Conservation (phyloP, 2,797 vertebrate genomes). For the Mormyrops attenuatus region DNA sequence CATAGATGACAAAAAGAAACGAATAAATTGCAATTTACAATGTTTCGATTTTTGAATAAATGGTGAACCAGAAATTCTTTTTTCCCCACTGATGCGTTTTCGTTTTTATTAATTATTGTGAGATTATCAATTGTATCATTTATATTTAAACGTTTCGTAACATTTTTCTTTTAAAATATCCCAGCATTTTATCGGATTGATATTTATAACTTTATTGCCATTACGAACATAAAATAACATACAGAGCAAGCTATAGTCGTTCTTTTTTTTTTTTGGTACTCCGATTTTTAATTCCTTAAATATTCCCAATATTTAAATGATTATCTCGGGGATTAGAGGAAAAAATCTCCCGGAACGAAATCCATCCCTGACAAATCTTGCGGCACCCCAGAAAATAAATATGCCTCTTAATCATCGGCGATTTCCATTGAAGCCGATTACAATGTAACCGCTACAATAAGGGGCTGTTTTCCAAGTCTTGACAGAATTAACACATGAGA, state of each 20-base stretch:
- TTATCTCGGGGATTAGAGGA: conserved; percentile 9
- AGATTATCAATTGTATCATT: neutral
- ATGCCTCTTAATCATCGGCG: conserved; percentile 12
- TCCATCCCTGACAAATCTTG: neutral
- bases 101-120: neutral
- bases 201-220: neutral
- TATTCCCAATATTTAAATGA: conserved; percentile 2
- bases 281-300: neutral
- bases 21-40: neutral
- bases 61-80: neutral
- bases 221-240: neutral
- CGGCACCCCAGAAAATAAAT: conserved; percentile 6
- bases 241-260: neutral
- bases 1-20: neutral
- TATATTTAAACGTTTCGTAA: neutral
- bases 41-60: neutral
- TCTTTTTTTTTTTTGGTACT: neutral
- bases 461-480: neutral
- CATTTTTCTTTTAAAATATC: neutral
- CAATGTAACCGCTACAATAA: conserved; percentile 1
- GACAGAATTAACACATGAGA: neutral
- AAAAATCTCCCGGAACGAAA: conserved; percentile 12
- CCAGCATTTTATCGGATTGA: neutral
- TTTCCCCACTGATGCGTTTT: neutral
- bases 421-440: neutral